phyloP scores from a whole-genome alignment of 2,113 vertebrate genomes.

The Notechis scutatus region DNA sequence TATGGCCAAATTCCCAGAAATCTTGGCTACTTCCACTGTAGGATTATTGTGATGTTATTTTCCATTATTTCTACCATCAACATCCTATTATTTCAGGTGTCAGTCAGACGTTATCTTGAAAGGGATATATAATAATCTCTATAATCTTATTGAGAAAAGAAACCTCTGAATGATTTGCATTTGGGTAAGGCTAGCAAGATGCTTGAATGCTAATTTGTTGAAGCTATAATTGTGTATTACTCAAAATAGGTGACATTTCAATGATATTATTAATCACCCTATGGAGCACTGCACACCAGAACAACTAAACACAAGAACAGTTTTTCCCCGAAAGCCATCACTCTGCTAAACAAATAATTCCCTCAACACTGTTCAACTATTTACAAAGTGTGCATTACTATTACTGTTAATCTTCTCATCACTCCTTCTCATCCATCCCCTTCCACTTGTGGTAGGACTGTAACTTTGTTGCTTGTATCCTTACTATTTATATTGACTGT shows the following conservation, averaged over 20 bases:
- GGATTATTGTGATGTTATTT: not conserved
- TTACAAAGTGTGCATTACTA: no score
- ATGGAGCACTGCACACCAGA: no score
- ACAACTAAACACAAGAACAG: no score
- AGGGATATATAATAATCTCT: not conserved
- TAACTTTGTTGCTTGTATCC: no score
- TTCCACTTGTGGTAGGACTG: no score
- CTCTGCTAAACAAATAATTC: no score
- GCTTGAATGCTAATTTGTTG: not conserved
- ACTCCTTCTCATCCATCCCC: no score
- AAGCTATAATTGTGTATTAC: not conserved
- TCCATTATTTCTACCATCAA: not conserved
- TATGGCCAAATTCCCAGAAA: not conserved
- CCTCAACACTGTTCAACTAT: no score
- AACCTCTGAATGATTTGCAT: not conserved
- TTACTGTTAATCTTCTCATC: no score
- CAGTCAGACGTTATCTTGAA: not conserved
- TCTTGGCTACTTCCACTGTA: not conserved
- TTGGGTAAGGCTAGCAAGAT: not conserved
- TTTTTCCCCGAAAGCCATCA: no score
- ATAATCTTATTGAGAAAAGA: not conserved
- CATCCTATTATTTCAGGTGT: not conserved
- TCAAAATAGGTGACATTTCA: constrained; percentile 37
- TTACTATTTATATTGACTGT: no score
- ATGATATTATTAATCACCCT: constrained; percentile 21